A percentile compares a stretch with the other conserved stretches of the same genome.
Conservation (phyloP, 2,113 vertebrate species). For the Oncorhynchus keta region DNA sequence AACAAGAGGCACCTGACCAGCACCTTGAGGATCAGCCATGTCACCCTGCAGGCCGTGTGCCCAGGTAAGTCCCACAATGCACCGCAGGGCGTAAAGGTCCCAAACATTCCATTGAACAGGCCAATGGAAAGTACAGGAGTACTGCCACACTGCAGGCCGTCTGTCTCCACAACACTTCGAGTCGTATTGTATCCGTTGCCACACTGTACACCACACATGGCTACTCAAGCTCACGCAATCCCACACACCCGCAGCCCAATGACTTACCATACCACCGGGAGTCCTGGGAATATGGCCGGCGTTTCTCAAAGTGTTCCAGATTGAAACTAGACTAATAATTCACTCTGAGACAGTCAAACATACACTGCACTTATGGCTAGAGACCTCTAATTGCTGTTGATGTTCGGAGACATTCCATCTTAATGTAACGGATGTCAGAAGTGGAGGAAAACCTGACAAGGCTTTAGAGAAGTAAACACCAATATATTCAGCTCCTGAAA, state of each 20-base stretch:
- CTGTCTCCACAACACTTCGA: too few species aligned
- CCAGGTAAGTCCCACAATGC: slow-evolving; percentile 78
- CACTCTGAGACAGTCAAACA: background rate
- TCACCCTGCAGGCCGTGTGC: slow-evolving; percentile 86
- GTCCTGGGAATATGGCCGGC: too few species aligned
- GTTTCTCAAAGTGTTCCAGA: background rate
- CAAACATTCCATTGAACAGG: background rate
- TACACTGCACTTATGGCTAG: too few species aligned
- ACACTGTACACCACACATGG: too few species aligned
- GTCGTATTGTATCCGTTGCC: too few species aligned
- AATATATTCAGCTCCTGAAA: background rate
- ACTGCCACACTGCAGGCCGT: background rate
- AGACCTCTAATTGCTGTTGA: background rate
- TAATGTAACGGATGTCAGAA: background rate
- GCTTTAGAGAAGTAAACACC: background rate
- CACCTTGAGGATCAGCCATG: slow-evolving; percentile 81
- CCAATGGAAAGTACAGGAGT: background rate
- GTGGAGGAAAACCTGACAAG: background rate
- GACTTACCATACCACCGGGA: too few species aligned
- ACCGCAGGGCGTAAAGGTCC: background rate
- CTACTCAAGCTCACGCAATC: too few species aligned
- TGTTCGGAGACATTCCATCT: background rate
- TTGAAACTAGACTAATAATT: background rate
- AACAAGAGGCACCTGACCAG: slow-evolving; percentile 88
- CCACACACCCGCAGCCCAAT: background rate